Evolutionary conservation across 2,113 vertebrate genomes (phyloP).

Genomic region (Strigops habroptila): DNA sequence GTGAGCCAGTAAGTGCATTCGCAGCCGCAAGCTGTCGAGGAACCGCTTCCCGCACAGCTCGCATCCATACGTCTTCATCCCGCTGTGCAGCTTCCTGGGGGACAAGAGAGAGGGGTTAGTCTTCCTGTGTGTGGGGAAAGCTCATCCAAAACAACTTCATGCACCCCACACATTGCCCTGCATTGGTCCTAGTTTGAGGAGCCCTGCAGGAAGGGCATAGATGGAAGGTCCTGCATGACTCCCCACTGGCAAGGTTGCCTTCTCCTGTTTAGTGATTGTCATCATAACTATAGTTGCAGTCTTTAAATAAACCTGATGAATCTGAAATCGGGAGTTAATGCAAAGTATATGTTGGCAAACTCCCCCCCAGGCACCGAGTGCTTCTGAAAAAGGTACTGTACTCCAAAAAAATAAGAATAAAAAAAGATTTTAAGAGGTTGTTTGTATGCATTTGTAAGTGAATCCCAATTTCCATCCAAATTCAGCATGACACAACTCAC

Average conservation of each 20-base stretch:
- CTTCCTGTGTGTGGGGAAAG: background rate
- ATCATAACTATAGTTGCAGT: background rate
- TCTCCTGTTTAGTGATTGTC: rapidly evolving
- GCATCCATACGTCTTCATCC: conserved; percentile 97
- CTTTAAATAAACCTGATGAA: background rate
- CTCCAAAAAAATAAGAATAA: background rate
- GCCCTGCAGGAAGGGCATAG: background rate
- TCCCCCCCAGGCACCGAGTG: rapidly evolving
- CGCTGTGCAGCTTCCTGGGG: conserved; percentile 95
- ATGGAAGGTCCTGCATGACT: rapidly evolving
- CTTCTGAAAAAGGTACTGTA: background rate
- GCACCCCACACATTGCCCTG: rapidly evolving
- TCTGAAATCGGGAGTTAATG: background rate
- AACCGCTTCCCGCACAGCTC: conserved; percentile 97
- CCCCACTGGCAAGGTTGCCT: background rate
- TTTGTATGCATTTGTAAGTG: background rate
- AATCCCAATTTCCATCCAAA: conserved; percentile 12
- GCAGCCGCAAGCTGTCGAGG: conserved; percentile 95
- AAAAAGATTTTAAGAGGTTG: background rate
- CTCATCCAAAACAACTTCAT: background rate
- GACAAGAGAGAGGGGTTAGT: conserved; percentile 46
- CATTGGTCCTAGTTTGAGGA: background rate
- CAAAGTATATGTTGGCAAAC: background rate
- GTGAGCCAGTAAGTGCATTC: conserved; percentile 99
- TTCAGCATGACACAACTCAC: background rate